Base-by-base conservation (phyloP, 2,888 invertebrate genomes). In the Dryocosmus kuriphilus region DNA sequence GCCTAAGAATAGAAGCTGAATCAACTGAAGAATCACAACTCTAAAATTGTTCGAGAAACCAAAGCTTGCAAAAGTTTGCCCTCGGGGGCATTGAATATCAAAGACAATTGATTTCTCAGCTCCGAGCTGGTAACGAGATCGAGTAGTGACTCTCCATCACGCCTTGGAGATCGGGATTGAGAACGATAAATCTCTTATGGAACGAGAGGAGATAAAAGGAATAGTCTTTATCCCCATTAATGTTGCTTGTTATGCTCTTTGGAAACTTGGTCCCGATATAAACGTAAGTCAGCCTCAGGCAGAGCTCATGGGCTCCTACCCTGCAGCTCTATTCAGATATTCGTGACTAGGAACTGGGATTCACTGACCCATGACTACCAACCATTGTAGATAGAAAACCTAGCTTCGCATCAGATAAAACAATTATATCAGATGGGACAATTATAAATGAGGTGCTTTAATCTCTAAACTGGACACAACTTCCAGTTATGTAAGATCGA, bases 311-410 rank as follows among this genome's bases (percentile, higher is more conserved):
- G 65, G 75, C 81, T 77, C 74, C 77, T 80, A 78, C 81, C 81
- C 80, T 77, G 80, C 78, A 80, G 80, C 81, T 83, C 77, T 88
- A 90, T 89, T 88, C 87, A 88, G 87, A 89, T 79, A 83, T 89
- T 89, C 90, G 90, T 89, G 90, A 89, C 89, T 89, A 87, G 88
- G 88, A 89, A 89, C 88, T 87, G 86, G 86, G 88, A 90, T 88
- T 89, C 89, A 86, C 88, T 90, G 90, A 90, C 90, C 90, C 90
- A 88, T 89, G 90, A 90, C 90, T 88, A 81, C 80, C 82, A n/a
- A 46, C 32, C 19, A 35, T 19, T n/a, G 19, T 30, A 61, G 35
- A 74, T 24, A 11, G 51, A 61, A 61, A 24, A 73, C 86, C 86
- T 86, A 74, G 51, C 41, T 73, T 55, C 22, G 7, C n/a, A 63